Base-by-base conservation (phyloP, 1,140 invertebrate genomes). In the Trialeurodes vaporariorum region DNA sequence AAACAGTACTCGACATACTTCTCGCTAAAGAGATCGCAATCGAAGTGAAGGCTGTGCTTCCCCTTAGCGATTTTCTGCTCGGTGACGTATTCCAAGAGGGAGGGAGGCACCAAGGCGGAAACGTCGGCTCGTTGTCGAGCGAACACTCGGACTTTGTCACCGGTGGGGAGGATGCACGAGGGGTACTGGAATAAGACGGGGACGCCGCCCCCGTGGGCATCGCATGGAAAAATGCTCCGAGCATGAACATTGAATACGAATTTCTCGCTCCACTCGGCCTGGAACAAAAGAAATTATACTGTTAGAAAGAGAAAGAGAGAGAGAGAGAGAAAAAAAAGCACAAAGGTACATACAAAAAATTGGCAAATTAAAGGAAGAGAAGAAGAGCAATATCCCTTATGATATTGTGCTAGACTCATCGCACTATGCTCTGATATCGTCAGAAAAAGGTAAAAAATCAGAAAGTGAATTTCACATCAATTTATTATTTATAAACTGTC, bases 1-100 rank as follows among this genome's bases (percentile, higher is more conserved):
- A 93, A 92, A 77, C 91, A 93, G 72, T 92, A 92, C 73, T 92
- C 90, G 34, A 91, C 85, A 74, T 85, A 93, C 59, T 85, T 82
- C 76, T 92, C 89, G 24, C 84, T 86, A 77, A 92, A 92, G 1
- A 91, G 80, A n/a, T 90, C 86, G 73, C 90, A 92, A 75, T 87
- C 86, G 76, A 92, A 92, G 22, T 85, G 83, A 1, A 90, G 78
- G 23, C 84, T 86, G 76, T 91, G 88, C 70, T 85, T 84, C 12
- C 88, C 88, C 58, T 84, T 82, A 60, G 74, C 69, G 12, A 87
- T 82, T 27, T 83, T 76, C 71, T 85, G 81, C 73, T 88, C 87
- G 12, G 85, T 81, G 1, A 88, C 81, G 69, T 89, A 88, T 70
- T 85, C 80, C 69, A 87, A 72, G 67, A 82, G 77, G 66, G 85